phyloP scores from a whole-genome alignment of 2,797 vertebrate species.

The Galaxias olidus region DNA sequence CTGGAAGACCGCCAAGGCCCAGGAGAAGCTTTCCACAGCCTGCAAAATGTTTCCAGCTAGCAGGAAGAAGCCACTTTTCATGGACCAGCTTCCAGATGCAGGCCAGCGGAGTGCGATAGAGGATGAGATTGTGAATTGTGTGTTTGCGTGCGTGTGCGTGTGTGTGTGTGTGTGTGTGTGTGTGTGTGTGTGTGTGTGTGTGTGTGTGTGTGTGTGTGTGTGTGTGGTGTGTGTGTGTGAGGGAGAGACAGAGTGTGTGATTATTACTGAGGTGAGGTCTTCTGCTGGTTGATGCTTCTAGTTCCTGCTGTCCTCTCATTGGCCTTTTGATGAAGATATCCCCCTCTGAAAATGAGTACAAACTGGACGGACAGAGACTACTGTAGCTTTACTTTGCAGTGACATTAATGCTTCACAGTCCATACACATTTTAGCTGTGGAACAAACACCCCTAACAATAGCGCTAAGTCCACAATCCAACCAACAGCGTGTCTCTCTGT shows the following conservation, averaged over 20 bases:
- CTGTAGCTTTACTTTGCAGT: too few species aligned
- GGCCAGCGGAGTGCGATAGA: constrained; percentile 38
- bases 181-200: constrained; percentile 30
- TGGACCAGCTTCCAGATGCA: constrained; percentile 80
- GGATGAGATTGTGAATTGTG: constrained; percentile 46
- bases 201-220: constrained; percentile 8
- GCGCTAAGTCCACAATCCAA: too few species aligned
- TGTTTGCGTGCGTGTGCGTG: too few species aligned
- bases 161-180: too few species aligned
- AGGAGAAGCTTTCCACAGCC: constrained; percentile 70
- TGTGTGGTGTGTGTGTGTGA: constrained; percentile 39
- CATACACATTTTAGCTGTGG: too few species aligned
- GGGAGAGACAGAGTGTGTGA: constrained; percentile 16
- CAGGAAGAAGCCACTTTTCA: constrained; percentile 81
- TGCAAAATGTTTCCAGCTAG: constrained; percentile 78
- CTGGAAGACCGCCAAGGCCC: constrained; percentile 79
- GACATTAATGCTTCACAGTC: constrained; percentile 8
- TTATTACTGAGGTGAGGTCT: constrained; percentile 43
- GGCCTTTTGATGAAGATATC: constrained; percentile 24
- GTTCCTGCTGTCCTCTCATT: not conserved
- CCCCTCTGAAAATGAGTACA: not conserved
- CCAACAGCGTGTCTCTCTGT: too few species aligned
- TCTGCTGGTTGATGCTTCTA: constrained; percentile 36
- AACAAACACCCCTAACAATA: too few species aligned
- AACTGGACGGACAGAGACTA: too few species aligned